Evolutionary conservation across 2,113 vertebrate species (phyloP).

Genomic region (Rhinoderma darwinii): DNA sequence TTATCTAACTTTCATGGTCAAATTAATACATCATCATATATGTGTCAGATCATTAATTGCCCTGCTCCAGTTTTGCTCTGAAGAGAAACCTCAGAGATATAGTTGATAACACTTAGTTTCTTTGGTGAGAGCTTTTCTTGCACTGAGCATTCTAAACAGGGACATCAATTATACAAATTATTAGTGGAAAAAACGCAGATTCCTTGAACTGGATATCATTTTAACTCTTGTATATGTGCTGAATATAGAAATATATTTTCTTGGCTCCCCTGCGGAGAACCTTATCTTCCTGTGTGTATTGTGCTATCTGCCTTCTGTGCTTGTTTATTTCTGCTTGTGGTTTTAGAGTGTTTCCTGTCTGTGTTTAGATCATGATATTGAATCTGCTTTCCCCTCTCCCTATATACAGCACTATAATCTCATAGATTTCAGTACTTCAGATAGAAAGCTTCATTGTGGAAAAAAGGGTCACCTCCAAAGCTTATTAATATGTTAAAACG

Average conservation of each 20-base stretch:
- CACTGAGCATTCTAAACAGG: slow-evolving; percentile 41
- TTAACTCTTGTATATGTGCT: slow-evolving; percentile 5
- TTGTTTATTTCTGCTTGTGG: slow-evolving; percentile 42
- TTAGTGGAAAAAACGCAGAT: neutral
- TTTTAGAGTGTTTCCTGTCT: slow-evolving; percentile 45
- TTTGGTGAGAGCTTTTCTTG: slow-evolving; percentile 37
- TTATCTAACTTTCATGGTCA: slow-evolving; percentile 45
- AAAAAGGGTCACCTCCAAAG: neutral
- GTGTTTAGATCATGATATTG: slow-evolving; percentile 45
- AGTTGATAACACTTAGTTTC: slow-evolving; percentile 43
- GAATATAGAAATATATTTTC: slow-evolving; percentile 21
- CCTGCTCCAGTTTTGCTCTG: slow-evolving; percentile 27
- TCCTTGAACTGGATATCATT: slow-evolving; percentile 23
- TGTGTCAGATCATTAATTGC: slow-evolving; percentile 46
- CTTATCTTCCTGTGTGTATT: slow-evolving; percentile 42
- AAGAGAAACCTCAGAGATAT: slow-evolving; percentile 46
- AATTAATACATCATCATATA: slow-evolving; percentile 52
- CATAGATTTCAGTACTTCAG: neutral
- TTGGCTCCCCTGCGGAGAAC: neutral
- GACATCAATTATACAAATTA: slow-evolving; percentile 44
- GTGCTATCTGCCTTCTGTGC: slow-evolving; percentile 22
- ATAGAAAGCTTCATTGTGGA: neutral
- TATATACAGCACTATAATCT: neutral
- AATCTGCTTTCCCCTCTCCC: neutral
- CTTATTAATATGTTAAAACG: neutral